Base-by-base conservation (phyloP, 2,888 invertebrate species). In the Dicranocentrus wangi region DNA sequence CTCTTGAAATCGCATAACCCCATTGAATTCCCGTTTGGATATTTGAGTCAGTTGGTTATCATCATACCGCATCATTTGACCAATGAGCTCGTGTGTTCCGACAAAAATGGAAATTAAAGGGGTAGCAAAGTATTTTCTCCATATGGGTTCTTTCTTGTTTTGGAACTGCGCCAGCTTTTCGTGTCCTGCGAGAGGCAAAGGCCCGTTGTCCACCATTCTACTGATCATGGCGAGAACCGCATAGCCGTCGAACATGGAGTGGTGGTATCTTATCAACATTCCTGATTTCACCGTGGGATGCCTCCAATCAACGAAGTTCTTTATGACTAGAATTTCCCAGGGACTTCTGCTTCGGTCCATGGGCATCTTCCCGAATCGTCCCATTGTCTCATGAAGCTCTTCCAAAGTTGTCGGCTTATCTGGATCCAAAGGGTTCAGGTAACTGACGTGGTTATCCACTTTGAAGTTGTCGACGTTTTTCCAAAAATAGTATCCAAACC, bases 401-500 rank as follows among this genome's bases (percentile, higher is more conserved):
- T 27, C n/a, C 0, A 58, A 25, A 7, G 60, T 73, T 17, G 68
- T 43, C 8, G 8, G 32, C 1, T 32, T 19, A 19, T 80, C 73
- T 0, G 80, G 80, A 21, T 68, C 60, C 2, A 25, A n/a, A n/a
- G 42, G 23, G 21, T 80, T 27, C 25, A 72, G 32, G 17, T 80
- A 32, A 2, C 47, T 32, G 8, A 80, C 42, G 27, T 80, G 80
- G 15, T 72, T 25, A 1, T 68, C 73, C 13, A 80, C 51, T 8
- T 53, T 19, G 53, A 80, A 80, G 27, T 80, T 53, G 27, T 80
- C 80, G n/a, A 72, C 47, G 28, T 58, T 60, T 21, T 21, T 39
- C 72, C 73, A 80, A 66, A 71, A 80, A 8, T 39, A 68, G 60
- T 73, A 80, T 1, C 80, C 80, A 73, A 72, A 80, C 28, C 68